Conservation (phyloP, 2,113 vertebrate species). For the Rhea americana region DNA sequence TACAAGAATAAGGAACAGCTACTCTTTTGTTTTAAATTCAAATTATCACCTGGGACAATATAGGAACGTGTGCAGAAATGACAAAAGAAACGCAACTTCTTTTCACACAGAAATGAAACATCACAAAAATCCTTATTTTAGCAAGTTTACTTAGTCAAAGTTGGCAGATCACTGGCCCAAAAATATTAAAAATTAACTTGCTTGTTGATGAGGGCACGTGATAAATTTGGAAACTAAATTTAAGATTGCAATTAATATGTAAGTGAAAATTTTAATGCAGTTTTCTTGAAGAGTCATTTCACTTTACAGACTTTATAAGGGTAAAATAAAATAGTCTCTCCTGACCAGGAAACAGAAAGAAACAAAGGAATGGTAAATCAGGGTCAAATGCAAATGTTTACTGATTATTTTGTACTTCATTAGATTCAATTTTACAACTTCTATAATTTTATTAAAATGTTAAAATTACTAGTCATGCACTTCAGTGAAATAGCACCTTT, state of each 20-base stretch:
- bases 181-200: not conserved
- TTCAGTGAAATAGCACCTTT: conserved; percentile 40
- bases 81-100: too few relatives aligned
- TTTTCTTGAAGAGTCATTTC: not conserved
- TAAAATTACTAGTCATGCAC: conserved; percentile 47
- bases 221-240: not conserved
- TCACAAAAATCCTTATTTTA: not conserved
- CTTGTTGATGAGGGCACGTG: not conserved
- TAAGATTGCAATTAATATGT: not conserved
- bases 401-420: conserved; percentile 21
- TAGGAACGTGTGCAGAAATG: not conserved
- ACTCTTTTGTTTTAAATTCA: not conserved
- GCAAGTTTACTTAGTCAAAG: not conserved
- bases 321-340: not conserved
- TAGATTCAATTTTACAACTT: not conserved
- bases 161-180: not conserved
- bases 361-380: conserved; percentile 24
- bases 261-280: not conserved
- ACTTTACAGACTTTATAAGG: not conserved
- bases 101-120: not conserved
- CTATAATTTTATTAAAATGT: conserved; percentile 27
- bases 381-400: conserved; percentile 1
- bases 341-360: not conserved
- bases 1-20: not conserved
- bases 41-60: not conserved